These are phyloP conservation scores for Antigone vipio DNA, from an alignment of 2,113 vertebrate species.

Conservation along the genomic window DNA sequence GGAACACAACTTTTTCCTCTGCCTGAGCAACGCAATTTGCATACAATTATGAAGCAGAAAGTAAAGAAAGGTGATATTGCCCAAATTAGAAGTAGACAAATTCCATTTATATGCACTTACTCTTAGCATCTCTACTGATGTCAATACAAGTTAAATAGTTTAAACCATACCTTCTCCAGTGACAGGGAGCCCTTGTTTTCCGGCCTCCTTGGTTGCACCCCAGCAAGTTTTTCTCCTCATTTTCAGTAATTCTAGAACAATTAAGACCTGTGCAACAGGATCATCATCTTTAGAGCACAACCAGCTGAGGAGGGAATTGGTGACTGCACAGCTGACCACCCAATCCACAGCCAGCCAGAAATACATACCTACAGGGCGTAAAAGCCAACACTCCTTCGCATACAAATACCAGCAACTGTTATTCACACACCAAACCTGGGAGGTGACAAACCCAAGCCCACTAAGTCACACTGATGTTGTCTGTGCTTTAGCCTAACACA, in stretches of 20 bases:
- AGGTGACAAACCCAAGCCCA: background rate
- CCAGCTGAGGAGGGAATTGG: background rate
- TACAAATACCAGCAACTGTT: background rate
- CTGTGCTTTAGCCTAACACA: background rate
- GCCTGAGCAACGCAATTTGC: background rate
- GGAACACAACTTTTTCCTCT: background rate
- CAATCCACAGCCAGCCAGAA: background rate
- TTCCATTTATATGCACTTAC: background rate
- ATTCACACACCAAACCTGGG: background rate
- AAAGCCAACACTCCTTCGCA: background rate
- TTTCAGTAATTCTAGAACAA: background rate
- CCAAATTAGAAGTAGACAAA: background rate
- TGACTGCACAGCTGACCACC: background rate
- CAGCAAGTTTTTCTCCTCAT: background rate
- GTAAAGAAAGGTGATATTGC: background rate
- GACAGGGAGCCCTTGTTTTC: background rate
- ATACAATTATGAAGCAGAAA: background rate
- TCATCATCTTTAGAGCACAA: background rate
- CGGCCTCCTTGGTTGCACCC: background rate
- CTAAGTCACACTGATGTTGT: no score
- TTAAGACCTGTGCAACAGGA: background rate
- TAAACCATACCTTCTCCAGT: background rate
- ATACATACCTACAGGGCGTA: rapidly evolving
- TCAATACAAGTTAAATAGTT: background rate
- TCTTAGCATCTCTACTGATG: background rate